Conservation (phyloP, 1,140 invertebrate genomes). For the Leguminivora glycinivorella region DNA sequence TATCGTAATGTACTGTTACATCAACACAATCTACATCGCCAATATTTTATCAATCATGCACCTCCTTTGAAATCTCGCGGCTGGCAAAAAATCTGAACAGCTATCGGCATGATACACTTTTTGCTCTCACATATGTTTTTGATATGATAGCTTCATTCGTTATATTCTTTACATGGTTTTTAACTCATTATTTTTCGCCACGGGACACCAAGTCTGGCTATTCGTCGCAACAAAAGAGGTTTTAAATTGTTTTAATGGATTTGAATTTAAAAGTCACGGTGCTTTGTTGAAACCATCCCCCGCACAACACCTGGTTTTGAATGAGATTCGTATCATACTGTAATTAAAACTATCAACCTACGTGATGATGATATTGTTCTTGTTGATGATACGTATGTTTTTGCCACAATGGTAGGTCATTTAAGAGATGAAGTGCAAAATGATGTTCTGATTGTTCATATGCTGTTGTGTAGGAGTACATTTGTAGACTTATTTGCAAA, state of each 20-base stretch:
- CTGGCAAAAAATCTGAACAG: conserved; percentile 26
- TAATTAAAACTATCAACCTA: conserved; percentile 56
- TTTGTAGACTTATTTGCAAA: neutral
- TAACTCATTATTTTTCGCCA: conserved; percentile 69
- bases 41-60: neutral
- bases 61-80: neutral
- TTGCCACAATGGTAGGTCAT: conserved; percentile 2
- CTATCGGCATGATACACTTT: conserved; percentile 43
- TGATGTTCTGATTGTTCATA: conserved; percentile 39
- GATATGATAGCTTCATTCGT: conserved; percentile 74
- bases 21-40: neutral
- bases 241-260: conserved; percentile 76
- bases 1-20: too few species aligned
- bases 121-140: conserved; percentile 60
- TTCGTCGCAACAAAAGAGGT: conserved; percentile 56
- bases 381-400: conserved; percentile 2
- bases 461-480: conserved; percentile 11
- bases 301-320: conserved; percentile 55
- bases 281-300: conserved; percentile 61
- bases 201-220: conserved; percentile 60
- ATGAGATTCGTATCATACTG: conserved; percentile 60
- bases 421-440: conserved; percentile 31
- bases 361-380: conserved; percentile 14
- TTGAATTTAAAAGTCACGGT: conserved; percentile 64
- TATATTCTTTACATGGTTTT: conserved; percentile 53